phyloP scores from a whole-genome alignment of 2,113 vertebrate genomes.

The Ophthalmolycus amberensis region DNA sequence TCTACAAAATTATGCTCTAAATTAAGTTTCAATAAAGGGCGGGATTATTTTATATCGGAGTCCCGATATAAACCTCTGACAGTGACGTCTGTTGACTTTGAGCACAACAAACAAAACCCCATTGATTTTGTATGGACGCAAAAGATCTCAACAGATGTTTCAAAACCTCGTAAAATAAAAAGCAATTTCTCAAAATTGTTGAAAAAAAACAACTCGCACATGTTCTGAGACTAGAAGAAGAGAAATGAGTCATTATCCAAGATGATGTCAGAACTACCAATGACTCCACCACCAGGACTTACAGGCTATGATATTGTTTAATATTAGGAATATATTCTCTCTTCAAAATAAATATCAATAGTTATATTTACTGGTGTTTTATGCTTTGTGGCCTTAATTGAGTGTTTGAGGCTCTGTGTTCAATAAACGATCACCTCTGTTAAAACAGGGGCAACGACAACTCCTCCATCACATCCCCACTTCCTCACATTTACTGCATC shows the following conservation, averaged over 20 bases:
- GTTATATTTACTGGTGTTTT: neutral
- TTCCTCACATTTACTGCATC: neutral
- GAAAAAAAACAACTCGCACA: too few relatives aligned
- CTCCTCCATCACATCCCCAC: neutral
- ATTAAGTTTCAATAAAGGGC: too few relatives aligned
- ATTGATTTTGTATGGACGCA: too few relatives aligned
- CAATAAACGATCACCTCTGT: constrained; percentile 11
- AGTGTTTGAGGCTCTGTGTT: constrained; percentile 4
- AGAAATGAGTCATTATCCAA: too few relatives aligned
- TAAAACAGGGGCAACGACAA: neutral
- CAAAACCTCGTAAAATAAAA: too few relatives aligned
- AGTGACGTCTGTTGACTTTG: neutral
- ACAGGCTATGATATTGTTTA: neutral
- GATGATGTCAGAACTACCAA: neutral
- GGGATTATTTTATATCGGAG: too few relatives aligned
- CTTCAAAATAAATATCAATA: neutral
- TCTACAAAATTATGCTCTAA: too few relatives aligned
- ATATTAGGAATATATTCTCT: neutral
- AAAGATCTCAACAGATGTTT: too few relatives aligned
- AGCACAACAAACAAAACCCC: neutral
- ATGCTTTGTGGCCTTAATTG: neutral
- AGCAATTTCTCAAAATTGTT: too few relatives aligned
- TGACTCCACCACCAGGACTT: too few relatives aligned
- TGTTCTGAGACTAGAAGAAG: too few relatives aligned
- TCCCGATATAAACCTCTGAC: too few relatives aligned